Base-by-base conservation (phyloP, 2,888 invertebrate genomes). In the Trisateles emortualis region DNA sequence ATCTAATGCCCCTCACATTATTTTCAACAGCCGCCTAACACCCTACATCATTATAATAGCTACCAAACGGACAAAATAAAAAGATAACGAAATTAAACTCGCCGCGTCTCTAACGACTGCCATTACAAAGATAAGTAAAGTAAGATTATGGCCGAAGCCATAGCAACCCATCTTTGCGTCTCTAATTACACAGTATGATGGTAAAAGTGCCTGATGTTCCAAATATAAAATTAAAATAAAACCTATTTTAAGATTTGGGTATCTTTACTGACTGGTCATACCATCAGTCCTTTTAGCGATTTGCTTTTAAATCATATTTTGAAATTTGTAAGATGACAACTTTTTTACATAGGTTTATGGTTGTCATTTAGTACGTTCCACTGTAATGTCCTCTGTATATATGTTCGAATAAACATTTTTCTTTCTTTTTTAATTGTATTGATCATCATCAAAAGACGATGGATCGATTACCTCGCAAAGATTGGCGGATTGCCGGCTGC, bases 41-140 rank as follows among this genome's bases (percentile, higher is more conserved):
- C 32, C 38, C 17, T 19, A 44, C 45, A 36, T 39, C 39, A 39
- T 24, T 39, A 22, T 39, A 11, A 16, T 55, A 17, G 3, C 16
- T 40, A 49, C 16, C 51, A 53, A 49, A 42, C 6, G 42, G 29
- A 58, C 44, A 30, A 65, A 62, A 59, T 59, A 64, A 52, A 70
- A 72, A 52, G 45, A 29, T 65, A 65, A 60, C 39, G 39, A 62
- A 64, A 64, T 68, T 65, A 60, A 68, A 72, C 50, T 59, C 49
- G 48, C 47, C 52, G 35, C 54, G 41, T 55, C 64, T 63, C 47
- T 72, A 76, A 80, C 68, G 71, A 69, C 62, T 46, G 64, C 63
- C 70, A 74, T 79, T 76, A 73, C 59, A 62, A 58, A 68, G 72
- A 76, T 69, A 59, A 67, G 66, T 71, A 66, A 67, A 53, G 51